phyloP scores from a whole-genome alignment of 2,888 invertebrate genomes.

The Argyresthia albistria region DNA sequence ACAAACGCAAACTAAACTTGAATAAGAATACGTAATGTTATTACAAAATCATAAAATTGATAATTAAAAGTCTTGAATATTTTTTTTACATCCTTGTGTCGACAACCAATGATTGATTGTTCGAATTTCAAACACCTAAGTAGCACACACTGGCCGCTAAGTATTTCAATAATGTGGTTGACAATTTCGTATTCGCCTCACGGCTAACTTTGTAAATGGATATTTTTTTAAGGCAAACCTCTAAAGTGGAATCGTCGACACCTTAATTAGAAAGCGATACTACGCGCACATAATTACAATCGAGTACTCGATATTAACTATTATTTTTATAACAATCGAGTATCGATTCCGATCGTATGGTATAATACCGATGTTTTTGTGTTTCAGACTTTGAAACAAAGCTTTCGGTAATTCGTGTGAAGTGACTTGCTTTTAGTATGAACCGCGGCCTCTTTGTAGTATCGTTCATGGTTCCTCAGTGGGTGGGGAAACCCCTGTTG shows the following conservation, averaged over 20 bases:
- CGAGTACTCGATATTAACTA: slow-evolving; percentile 18
- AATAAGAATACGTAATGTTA: too few relatives aligned
- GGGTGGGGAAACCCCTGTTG: background rate
- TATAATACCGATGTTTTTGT: slow-evolving; percentile 57
- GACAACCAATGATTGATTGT: background rate
- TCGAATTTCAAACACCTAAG: background rate
- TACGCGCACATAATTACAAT: slow-evolving; percentile 23
- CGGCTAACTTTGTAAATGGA: slow-evolving; percentile 4
- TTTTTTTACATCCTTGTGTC: background rate
- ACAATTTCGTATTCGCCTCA: background rate
- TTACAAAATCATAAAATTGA: too few relatives aligned
- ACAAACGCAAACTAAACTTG: too few relatives aligned
- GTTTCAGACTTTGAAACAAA: slow-evolving; percentile 53
- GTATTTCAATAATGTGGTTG: background rate
- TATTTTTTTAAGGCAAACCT: slow-evolving; percentile 7
- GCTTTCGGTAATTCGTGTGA: slow-evolving; percentile 62
- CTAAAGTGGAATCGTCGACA: slow-evolving; percentile 22
- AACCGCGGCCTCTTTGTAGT: slow-evolving; percentile 37
- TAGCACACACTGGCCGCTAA: background rate
- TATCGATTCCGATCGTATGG: slow-evolving; percentile 32
- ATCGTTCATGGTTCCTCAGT: slow-evolving; percentile 39
- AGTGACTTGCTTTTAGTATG: slow-evolving; percentile 58
- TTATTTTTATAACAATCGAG: slow-evolving; percentile 46
- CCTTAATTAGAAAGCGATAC: slow-evolving; percentile 50
- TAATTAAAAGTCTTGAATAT: background rate